phyloP scores from a whole-genome alignment of 2,888 invertebrate species.

The Ryuthela nishihirai region DNA sequence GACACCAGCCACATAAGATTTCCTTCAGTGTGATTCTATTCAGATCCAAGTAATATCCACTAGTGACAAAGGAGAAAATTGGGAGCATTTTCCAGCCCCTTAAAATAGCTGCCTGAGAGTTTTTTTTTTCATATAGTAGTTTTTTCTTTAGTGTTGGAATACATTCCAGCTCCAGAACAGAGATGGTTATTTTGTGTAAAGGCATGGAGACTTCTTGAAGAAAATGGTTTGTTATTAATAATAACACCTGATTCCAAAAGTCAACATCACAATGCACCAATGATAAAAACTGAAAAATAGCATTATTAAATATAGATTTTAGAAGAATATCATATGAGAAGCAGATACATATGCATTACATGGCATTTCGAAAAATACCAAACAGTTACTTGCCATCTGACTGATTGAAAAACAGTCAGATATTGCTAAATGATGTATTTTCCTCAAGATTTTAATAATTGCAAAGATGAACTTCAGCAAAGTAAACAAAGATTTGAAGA shows the following conservation, averaged over 20 bases:
- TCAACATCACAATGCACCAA: slow-evolving; percentile 72
- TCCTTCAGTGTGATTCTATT: slow-evolving; percentile 76
- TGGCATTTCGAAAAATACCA: slow-evolving; percentile 79
- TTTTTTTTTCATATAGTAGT: slow-evolving; percentile 71
- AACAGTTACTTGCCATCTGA: slow-evolving; percentile 45
- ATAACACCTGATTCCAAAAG: slow-evolving; percentile 88
- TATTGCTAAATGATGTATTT: slow-evolving; percentile 59
- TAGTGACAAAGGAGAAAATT: slow-evolving; percentile 48
- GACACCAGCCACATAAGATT: slow-evolving; percentile 59
- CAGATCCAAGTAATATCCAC: slow-evolving; percentile 52
- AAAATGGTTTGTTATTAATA: slow-evolving; percentile 72
- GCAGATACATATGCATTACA: slow-evolving; percentile 76
- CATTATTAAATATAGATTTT: slow-evolving; percentile 73
- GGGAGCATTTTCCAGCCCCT: slow-evolving; percentile 15
- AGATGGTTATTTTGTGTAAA: slow-evolving; percentile 70
- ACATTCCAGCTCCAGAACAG: slow-evolving; percentile 73
- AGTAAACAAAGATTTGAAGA: not conserved
- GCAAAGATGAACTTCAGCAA: not conserved
- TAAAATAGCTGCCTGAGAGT: not conserved
- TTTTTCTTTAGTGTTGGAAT: slow-evolving; percentile 84
- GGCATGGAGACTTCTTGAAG: slow-evolving; percentile 67
- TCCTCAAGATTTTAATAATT: slow-evolving; percentile 71
- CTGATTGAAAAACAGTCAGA: slow-evolving; percentile 50
- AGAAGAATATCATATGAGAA: slow-evolving; percentile 78
- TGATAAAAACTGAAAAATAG: slow-evolving; percentile 83